Evolutionary conservation across 2,113 vertebrate genomes (phyloP).

Genomic region (Bos javanicus): DNA sequence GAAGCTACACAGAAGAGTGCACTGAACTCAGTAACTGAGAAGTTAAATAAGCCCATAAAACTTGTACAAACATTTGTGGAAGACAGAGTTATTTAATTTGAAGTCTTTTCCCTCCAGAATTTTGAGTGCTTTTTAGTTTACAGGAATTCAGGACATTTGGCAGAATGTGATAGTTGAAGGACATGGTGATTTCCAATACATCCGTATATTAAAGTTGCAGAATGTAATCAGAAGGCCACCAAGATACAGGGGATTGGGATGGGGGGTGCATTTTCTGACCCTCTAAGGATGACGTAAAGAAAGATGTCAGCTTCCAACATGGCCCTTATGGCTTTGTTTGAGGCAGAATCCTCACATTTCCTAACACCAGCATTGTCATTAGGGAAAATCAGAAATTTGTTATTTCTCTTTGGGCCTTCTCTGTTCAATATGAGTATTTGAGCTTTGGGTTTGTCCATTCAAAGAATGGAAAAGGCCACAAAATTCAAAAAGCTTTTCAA

Average conservation of each 20-base stretch:
- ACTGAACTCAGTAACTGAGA: not conserved
- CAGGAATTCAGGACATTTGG: not conserved
- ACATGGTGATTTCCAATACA: not conserved
- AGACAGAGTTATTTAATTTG: not conserved
- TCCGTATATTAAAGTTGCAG: not conserved
- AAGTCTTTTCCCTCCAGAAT: not conserved
- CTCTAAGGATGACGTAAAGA: not conserved
- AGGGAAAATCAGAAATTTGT: not conserved
- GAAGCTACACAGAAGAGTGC: not conserved
- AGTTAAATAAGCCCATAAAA: not conserved
- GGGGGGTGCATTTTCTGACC: not conserved
- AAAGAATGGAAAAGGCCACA: not conserved
- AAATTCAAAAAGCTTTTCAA: slow-evolving; percentile 13
- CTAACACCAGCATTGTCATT: not conserved
- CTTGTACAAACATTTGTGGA: not conserved
- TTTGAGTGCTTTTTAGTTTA: not conserved
- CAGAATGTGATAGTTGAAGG: not conserved
- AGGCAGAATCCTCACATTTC: not conserved
- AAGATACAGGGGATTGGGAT: not conserved
- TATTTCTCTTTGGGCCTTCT: not conserved
- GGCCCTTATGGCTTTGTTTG: not conserved
- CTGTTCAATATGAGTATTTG: not conserved
- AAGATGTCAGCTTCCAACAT: not conserved
- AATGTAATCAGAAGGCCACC: not conserved
- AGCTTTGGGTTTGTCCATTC: not conserved